Evolutionary conservation across 2,888 invertebrate genomes (phyloP).

Genomic region (Nipponacmea schrenckii): DNA sequence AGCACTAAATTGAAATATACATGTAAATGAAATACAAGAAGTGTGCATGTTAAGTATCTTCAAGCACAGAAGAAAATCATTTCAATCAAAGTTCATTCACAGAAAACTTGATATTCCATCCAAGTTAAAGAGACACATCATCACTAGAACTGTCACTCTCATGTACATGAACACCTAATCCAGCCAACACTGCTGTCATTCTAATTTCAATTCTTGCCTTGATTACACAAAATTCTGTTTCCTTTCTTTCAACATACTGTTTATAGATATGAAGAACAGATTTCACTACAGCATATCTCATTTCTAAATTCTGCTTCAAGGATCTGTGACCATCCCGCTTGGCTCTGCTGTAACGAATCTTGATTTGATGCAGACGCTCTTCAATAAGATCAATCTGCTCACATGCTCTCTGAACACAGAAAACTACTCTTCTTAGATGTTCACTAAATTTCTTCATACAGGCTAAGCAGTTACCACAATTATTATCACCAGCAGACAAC

Average conservation of each 20-base stretch:
- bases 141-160: background rate
- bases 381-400: background rate
- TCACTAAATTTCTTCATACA: background rate
- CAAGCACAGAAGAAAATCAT: too few relatives aligned
- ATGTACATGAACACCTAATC: background rate
- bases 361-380: background rate
- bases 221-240: conserved; percentile 1
- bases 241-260: background rate
- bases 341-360: background rate
- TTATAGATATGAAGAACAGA: background rate
- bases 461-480: background rate
- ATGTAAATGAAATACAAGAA: too few relatives aligned
- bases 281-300: background rate
- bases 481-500: background rate
- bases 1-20: too few relatives aligned
- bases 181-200: conserved; percentile 1
- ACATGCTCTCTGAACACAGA: background rate
- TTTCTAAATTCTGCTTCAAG: background rate
- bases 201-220: background rate
- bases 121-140: background rate
- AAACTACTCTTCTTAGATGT: background rate
- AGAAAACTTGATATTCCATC: too few relatives aligned
- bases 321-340: background rate
- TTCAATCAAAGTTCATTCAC: too few relatives aligned
- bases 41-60: too few relatives aligned